phyloP scores from a whole-genome alignment of 2,113 vertebrate species.

The Lethenteron reissneri region DNA sequence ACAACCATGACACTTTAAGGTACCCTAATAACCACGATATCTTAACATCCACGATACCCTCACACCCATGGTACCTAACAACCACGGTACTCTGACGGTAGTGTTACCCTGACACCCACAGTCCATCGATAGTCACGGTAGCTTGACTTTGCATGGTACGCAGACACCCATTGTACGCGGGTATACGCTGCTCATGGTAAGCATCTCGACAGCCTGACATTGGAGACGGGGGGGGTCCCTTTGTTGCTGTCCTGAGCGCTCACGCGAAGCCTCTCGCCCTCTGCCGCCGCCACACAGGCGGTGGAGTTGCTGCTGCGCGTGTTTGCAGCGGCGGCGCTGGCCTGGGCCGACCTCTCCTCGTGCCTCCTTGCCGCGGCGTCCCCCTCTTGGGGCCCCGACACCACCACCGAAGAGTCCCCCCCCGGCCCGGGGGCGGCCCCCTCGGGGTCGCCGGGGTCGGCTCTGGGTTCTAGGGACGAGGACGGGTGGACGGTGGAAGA shows the following conservation, averaged over 20 bases:
- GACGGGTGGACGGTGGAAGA: slow-evolving; percentile 24
- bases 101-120: not conserved
- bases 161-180: not conserved
- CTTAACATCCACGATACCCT: too few relatives aligned
- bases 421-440: not conserved
- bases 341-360: slow-evolving; percentile 50
- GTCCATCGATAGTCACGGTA: not conserved
- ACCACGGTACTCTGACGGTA: too few relatives aligned
- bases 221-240: not conserved
- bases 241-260: not conserved
- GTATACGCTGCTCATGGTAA: not conserved
- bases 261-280: not conserved
- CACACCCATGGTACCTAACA: too few relatives aligned
- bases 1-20: too few relatives aligned
- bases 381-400: slow-evolving; percentile 28
- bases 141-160: not conserved
- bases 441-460: not conserved
- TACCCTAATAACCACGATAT: too few relatives aligned
- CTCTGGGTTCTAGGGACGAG: slow-evolving; percentile 23
- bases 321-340: slow-evolving; percentile 43
- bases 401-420: not conserved
- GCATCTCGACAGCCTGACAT: not conserved
- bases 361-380: slow-evolving; percentile 56
- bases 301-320: slow-evolving; percentile 50
- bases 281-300: slow-evolving; percentile 20